Evolutionary conservation across 2,113 vertebrate genomes (phyloP).

Genomic region (Chiloscyllium plagiosum): DNA sequence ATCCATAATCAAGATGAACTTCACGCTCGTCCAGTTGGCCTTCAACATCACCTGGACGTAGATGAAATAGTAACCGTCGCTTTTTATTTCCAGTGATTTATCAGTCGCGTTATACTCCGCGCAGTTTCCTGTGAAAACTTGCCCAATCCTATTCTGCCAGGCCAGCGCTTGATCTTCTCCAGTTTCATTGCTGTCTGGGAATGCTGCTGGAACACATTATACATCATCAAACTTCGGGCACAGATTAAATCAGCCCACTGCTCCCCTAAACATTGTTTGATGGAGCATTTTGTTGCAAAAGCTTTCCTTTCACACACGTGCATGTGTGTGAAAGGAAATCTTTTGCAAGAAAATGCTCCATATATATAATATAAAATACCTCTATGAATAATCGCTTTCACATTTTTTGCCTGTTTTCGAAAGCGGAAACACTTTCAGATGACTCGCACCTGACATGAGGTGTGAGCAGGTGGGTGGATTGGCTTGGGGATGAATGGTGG

Average conservation of each 20-base stretch:
- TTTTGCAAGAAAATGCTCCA: too few species aligned
- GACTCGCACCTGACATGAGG: neutral
- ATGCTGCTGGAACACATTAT: neutral
- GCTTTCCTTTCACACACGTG: too few species aligned
- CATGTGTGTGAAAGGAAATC: too few species aligned
- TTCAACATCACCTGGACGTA: neutral
- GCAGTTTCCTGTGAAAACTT: neutral
- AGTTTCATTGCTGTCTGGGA: rapidly evolving
- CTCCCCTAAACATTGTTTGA: neutral
- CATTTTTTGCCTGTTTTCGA: too few species aligned
- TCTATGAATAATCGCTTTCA: too few species aligned
- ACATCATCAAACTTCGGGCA: neutral
- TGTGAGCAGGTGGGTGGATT: neutral
- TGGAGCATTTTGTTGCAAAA: neutral
- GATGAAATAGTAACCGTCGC: neutral
- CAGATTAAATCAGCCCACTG: neutral
- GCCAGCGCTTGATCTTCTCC: neutral
- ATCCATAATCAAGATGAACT: neutral
- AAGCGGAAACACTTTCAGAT: neutral
- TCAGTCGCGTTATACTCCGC: neutral
- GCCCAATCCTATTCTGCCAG: neutral
- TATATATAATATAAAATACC: too few species aligned
- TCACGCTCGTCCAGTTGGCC: neutral
- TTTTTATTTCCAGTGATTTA: neutral
- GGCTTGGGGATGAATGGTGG: neutral